Percentiles rank a stretch among this genome's conserved stretches.
phyloP scores from a whole-genome alignment of 2,888 invertebrate species.

The Morpho helenor region DNA sequence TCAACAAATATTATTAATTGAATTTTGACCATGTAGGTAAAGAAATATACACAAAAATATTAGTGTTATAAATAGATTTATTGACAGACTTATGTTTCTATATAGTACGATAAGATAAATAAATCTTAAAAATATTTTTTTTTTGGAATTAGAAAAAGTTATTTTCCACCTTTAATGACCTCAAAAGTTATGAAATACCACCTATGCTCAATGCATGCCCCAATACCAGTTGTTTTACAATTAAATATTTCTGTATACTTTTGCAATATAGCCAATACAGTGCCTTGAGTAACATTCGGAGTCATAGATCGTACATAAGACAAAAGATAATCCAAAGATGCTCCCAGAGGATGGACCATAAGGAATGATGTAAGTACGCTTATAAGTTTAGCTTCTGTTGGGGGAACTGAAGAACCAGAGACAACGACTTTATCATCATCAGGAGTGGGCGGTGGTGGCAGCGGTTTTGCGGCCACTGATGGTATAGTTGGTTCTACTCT shows the following conservation, averaged over 20 bases:
- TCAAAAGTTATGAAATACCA: slow-evolving; percentile 56
- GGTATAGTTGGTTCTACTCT: slow-evolving; percentile 40
- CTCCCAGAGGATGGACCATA: slow-evolving; percentile 59
- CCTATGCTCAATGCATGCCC: slow-evolving; percentile 47
- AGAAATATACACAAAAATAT: no score
- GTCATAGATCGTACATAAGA: slow-evolving; percentile 55
- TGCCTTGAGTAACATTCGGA: slow-evolving; percentile 41
- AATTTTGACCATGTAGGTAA: no score
- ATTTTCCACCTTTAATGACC: slow-evolving; percentile 36
- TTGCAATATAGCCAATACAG: slow-evolving; percentile 42
- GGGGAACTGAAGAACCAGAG: slow-evolving; percentile 33
- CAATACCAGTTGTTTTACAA: slow-evolving; percentile 43
- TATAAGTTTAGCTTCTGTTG: slow-evolving; percentile 58
- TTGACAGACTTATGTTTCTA: no score
- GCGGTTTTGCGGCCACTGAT: slow-evolving; percentile 19
- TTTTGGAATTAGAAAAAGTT: background rate
- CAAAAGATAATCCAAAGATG: slow-evolving; percentile 52
- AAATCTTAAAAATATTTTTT: no score
- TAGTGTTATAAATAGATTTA: no score
- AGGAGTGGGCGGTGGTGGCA: slow-evolving; percentile 37
- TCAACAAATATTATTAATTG: no score
- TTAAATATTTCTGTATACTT: slow-evolving; percentile 49
- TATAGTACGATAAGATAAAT: no score
- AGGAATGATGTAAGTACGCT: slow-evolving; percentile 62
- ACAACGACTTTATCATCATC: slow-evolving; percentile 30